phyloP scores from a whole-genome alignment of 2,797 vertebrate species.

The Valencia hispanica region DNA sequence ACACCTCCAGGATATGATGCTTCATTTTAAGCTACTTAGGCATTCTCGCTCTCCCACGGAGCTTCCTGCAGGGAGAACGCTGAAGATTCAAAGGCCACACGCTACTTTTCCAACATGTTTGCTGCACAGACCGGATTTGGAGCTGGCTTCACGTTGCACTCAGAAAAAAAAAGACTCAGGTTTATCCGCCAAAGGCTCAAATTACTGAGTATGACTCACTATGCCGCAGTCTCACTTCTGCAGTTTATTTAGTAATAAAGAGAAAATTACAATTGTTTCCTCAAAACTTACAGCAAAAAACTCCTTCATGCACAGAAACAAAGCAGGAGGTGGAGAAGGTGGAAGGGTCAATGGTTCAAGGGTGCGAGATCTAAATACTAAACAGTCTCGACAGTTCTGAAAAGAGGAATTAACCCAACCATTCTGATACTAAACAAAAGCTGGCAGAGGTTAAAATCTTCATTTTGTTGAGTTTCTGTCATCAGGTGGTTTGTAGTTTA shows the following conservation, averaged over 20 bases:
- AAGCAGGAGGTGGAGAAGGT: not conserved
- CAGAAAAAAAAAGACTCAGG: constrained; percentile 1
- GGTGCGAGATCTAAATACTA: constrained; percentile 43
- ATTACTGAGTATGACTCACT: constrained; percentile 43
- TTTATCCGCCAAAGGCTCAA: constrained; percentile 32
- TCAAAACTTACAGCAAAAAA: constrained; percentile 35
- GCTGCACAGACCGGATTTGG: constrained; percentile 30
- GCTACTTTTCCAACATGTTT: constrained; percentile 26
- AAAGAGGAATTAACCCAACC: constrained; percentile 48
- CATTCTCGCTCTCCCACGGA: constrained; percentile 23
- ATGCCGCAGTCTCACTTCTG: constrained; percentile 33
- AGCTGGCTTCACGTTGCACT: constrained; percentile 13
- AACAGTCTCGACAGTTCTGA: constrained; percentile 55
- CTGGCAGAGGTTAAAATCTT: constrained; percentile 52
- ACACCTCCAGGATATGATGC: constrained; percentile 47
- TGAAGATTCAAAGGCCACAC: constrained; percentile 24
- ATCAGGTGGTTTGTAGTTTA: constrained; percentile 35
- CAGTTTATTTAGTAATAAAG: constrained; percentile 42
- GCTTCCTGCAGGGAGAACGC: constrained; percentile 22
- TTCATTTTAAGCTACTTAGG: constrained; percentile 47
- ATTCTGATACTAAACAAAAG: constrained; percentile 56
- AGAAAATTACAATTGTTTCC: constrained; percentile 47
- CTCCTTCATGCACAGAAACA: constrained; percentile 24
- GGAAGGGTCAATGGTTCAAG: not conserved
- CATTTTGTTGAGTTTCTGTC: constrained; percentile 37